Evolutionary conservation across 2,888 invertebrate genomes (phyloP), one percentile per base, ranked within the genome.

Genomic region (Falcaria lacertinaria): DNA sequence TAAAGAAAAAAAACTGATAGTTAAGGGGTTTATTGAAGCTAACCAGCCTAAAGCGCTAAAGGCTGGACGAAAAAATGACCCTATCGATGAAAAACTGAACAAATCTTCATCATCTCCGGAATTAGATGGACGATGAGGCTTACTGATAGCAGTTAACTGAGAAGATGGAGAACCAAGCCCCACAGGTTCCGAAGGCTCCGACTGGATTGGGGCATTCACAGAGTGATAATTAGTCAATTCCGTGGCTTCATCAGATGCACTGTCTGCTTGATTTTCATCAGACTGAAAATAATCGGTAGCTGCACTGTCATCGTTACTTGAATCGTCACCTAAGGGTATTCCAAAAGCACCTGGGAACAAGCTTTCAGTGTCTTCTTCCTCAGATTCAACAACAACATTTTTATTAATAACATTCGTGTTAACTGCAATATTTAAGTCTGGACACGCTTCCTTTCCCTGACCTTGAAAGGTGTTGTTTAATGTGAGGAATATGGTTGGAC

Each of bases 351-450:
- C 79, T 19, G 82, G 77, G 47, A 87, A 80, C 39, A 80, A 47
- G 41, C 59, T 66, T 4, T 80, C 77, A 4, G 64, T 44, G 32
- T 70, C 77, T 37, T 87, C 85, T 53, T 85, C 87, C 4, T 87
- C 85, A 0, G 88, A 76, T 54, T 89, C 90, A 19, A 84, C 67
- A 7, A 88, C 81, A 17, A 88, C 79, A 47, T 91, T 91, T 47
- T 91, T 91, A 54, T 92, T 93, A 33, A 93, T 82, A 1, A 93
- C 89, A 59, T 94, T 93, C 0, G 93, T 93, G 52, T 94, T 94
- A 1, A 94, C 91, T 13, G 93, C 91, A 44, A 94, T 91, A 64
- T 93, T 93, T 47, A 94, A 75, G 77, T 94, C 94, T 0, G 93
- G 92, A 57, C 94, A 94, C 3, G 90, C 92, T 57, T 91, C 91